Conservation (phyloP, 2,797 vertebrate species). For the Atherinosoma microstoma region DNA sequence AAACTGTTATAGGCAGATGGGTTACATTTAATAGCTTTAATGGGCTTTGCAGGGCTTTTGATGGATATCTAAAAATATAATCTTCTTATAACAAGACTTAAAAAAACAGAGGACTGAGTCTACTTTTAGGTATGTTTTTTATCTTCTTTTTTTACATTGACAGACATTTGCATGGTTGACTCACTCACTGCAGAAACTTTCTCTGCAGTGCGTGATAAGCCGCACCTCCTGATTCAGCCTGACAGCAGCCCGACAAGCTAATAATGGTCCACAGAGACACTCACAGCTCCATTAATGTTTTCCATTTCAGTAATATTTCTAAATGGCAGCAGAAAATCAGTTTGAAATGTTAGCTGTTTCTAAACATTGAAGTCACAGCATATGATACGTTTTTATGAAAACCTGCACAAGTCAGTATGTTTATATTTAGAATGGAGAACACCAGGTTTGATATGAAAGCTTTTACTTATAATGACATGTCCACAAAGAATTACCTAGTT, state of each 20-base stretch:
- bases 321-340: constrained; percentile 23
- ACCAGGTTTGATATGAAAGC: constrained; percentile 4
- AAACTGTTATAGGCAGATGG: constrained; percentile 12
- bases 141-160: constrained; percentile 16
- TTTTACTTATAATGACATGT: not conserved
- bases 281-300: constrained; percentile 53
- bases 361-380: not conserved
- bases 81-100: constrained; percentile 17
- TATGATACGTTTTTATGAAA: not conserved
- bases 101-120: constrained; percentile 28
- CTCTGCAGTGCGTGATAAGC: constrained; percentile 61
- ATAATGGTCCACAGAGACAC: constrained; percentile 56
- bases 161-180: constrained; percentile 63
- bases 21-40: constrained; percentile 14
- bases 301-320: constrained; percentile 47
- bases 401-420: constrained; percentile 1
- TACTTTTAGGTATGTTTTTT: constrained; percentile 35
- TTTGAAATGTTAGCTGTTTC: constrained; percentile 28
- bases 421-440: constrained; percentile 5
- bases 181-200: constrained; percentile 58
- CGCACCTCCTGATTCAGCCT: constrained; percentile 61
- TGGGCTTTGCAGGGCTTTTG: constrained; percentile 17
- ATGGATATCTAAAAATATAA: constrained; percentile 37
- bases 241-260: constrained; percentile 68
- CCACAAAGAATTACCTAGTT: not conserved